Percentiles rank a stretch among this genome's conserved stretches.
Evolutionary conservation across 2,888 invertebrate species (phyloP).

Genomic region (Andrena trimmerana): DNA sequence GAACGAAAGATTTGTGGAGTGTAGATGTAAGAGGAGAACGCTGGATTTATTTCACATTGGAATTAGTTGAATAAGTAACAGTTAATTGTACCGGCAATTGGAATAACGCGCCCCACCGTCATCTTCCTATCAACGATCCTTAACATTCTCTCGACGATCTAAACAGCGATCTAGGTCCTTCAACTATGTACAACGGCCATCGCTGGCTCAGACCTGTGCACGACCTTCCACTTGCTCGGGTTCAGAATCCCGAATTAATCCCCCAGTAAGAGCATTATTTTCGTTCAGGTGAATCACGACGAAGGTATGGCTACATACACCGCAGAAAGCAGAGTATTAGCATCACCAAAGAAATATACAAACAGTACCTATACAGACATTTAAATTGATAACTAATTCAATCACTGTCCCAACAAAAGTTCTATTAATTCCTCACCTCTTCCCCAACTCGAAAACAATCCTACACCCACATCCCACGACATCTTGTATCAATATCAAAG

Average conservation of each 20-base stretch:
- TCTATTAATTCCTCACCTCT: too few species aligned
- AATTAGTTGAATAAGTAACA: slow-evolving; percentile 3
- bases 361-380: neutral
- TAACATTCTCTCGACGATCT: slow-evolving; percentile 13
- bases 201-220: slow-evolving; percentile 56
- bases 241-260: slow-evolving; percentile 44
- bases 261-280: slow-evolving; percentile 33
- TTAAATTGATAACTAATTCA: too few species aligned
- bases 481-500: too few species aligned
- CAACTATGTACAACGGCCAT: slow-evolving; percentile 1
- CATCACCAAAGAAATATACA: neutral
- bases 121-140: slow-evolving; percentile 32
- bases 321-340: neutral
- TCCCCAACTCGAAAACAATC: too few species aligned
- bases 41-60: slow-evolving; percentile 15
- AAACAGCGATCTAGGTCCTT: slow-evolving; percentile 26
- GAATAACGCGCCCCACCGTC: neutral
- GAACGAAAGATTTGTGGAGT: slow-evolving; percentile 15
- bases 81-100: slow-evolving; percentile 26
- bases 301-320: neutral
- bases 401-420: too few species aligned
- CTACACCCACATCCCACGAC: too few species aligned
- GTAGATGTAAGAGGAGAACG: neutral
- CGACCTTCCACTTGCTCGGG: slow-evolving; percentile 39
- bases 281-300: slow-evolving; percentile 33